Conservation (phyloP, 2,888 invertebrate genomes). For the Apodemia hepburni region DNA sequence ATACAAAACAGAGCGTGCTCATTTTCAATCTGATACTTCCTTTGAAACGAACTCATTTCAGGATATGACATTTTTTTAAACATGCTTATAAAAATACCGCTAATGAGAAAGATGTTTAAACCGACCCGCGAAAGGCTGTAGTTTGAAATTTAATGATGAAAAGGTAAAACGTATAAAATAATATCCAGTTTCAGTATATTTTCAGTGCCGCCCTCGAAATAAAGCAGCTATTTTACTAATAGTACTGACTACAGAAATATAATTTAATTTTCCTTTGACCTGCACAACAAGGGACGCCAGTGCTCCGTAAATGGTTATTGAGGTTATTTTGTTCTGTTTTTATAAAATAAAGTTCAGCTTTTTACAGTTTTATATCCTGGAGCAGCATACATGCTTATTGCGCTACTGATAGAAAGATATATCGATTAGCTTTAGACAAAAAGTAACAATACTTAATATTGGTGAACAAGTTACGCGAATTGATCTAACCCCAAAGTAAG, state of each 20-base stretch:
- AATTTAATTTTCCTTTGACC: conserved; percentile 20
- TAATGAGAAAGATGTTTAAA: background rate
- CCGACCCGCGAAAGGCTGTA: background rate
- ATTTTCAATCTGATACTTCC: too few relatives aligned
- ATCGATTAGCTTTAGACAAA: too few relatives aligned
- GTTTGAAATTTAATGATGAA: background rate
- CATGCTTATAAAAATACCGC: background rate
- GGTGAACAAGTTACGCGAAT: too few relatives aligned
- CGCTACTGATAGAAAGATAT: too few relatives aligned
- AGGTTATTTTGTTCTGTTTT: too few relatives aligned
- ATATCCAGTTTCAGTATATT: background rate
- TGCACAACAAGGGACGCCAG: background rate
- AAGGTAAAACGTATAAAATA: background rate
- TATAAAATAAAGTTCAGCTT: background rate
- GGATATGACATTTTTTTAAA: too few relatives aligned
- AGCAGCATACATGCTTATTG: too few relatives aligned
- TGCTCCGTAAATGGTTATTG: too few relatives aligned
- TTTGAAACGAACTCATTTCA: too few relatives aligned
- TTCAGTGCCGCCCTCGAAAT: background rate
- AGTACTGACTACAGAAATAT: conserved; percentile 6
- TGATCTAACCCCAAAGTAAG: too few relatives aligned
- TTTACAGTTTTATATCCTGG: background rate
- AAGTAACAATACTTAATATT: too few relatives aligned
- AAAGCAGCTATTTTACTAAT: background rate
- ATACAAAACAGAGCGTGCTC: too few relatives aligned